Evolutionary conservation across 2,888 invertebrate genomes (phyloP).

Genomic region (Machimus rusticus): DNA sequence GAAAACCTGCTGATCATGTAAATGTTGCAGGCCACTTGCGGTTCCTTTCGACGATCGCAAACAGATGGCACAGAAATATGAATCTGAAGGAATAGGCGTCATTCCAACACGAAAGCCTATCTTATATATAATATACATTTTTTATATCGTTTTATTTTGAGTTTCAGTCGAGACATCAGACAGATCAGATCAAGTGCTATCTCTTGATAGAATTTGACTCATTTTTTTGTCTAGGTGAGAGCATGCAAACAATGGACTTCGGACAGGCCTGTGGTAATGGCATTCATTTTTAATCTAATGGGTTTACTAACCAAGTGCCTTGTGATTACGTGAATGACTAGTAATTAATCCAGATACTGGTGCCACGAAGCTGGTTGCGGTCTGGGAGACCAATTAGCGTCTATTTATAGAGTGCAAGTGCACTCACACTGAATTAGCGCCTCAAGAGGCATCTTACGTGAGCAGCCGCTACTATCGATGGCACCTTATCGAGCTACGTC

Average conservation of each 20-base stretch:
- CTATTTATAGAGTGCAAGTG: slow-evolving; percentile 22
- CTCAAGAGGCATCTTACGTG: neutral
- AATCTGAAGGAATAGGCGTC: neutral
- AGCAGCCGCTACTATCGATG: neutral
- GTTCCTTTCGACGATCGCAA: neutral
- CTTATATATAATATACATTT: neutral
- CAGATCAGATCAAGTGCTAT: neutral
- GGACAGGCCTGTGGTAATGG: neutral
- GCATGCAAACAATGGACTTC: neutral
- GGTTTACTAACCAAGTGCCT: neutral
- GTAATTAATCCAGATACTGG: neutral
- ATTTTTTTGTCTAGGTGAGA: neutral
- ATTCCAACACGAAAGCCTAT: neutral
- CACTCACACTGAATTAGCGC: neutral
- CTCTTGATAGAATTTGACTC: neutral
- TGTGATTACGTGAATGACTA: neutral
- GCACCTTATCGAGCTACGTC: neutral
- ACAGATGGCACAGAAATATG: slow-evolving; percentile 26
- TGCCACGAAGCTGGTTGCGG: neutral
- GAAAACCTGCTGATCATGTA: slow-evolving; percentile 17
- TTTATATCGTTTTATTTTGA: neutral
- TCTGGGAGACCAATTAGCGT: neutral
- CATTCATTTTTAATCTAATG: neutral
- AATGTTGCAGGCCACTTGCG: slow-evolving; percentile 10
- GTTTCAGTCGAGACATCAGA: neutral